Percentiles rank a stretch among this genome's conserved stretches.
Evolutionary conservation across 2,797 vertebrate genomes (phyloP).

Genomic region (Discoglossus pictus): DNA sequence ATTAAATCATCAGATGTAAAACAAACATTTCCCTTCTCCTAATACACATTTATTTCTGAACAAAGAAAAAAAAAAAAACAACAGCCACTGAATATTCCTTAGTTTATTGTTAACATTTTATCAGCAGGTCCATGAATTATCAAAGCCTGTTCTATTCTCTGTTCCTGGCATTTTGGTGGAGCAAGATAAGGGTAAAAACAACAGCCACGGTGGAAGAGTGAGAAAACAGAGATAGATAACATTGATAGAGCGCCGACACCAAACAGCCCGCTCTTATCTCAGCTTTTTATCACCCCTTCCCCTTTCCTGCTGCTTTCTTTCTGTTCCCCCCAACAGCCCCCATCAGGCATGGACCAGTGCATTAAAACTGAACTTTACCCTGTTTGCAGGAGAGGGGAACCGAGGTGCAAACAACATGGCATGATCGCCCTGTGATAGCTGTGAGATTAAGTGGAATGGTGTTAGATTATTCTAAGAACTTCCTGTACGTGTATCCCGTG

Average conservation of each 20-base stretch:
- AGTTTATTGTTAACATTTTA: slow-evolving; percentile 76
- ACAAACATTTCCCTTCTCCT: background rate
- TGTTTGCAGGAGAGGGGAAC: slow-evolving; percentile 50
- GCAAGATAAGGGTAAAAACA: slow-evolving; percentile 93
- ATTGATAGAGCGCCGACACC: slow-evolving; percentile 91
- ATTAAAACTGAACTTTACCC: slow-evolving; percentile 74
- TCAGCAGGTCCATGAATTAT: slow-evolving; percentile 69
- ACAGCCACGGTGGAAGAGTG: slow-evolving; percentile 87
- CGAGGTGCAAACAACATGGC: slow-evolving; percentile 49
- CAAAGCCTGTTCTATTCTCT: slow-evolving; percentile 76
- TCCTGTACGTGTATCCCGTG: slow-evolving; percentile 13
- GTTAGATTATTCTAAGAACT: slow-evolving; percentile 13
- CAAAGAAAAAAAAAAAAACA: slow-evolving; percentile 7
- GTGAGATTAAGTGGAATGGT: slow-evolving; percentile 42
- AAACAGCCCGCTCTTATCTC: slow-evolving; percentile 84
- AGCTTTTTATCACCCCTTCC: slow-evolving; percentile 87
- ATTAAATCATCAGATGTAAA: no score
- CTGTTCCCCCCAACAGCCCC: slow-evolving; percentile 63
- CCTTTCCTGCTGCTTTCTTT: slow-evolving; percentile 61
- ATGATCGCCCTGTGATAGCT: slow-evolving; percentile 46
- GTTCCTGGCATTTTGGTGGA: slow-evolving; percentile 97
- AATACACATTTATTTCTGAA: slow-evolving; percentile 25
- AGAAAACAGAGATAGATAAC: slow-evolving; percentile 94
- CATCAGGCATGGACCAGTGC: slow-evolving; percentile 70
- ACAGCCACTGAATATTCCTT: slow-evolving; percentile 66